Base-by-base conservation (phyloP, 2,797 vertebrate genomes). In the Acanthiza pusilla region DNA sequence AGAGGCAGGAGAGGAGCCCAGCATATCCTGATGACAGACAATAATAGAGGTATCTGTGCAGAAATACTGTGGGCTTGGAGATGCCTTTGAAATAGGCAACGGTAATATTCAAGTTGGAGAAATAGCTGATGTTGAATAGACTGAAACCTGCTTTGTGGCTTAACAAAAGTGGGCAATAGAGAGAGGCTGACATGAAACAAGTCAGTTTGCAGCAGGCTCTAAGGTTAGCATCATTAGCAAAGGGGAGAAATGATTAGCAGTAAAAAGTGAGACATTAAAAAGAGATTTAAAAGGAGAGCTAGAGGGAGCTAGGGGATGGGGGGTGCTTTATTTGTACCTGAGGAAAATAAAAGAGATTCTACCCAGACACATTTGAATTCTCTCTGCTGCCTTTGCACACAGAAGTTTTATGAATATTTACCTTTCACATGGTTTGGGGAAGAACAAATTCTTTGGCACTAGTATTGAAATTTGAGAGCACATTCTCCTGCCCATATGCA, bases 121-220 rank as follows among this genome's bases (percentile, higher is more conserved):
- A 94, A 95, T 34, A 95, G 94, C 85, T 97, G 96, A 70, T 40
- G 60, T 72, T 96, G 91, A 93, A 77, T 84, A 93, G 94, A 93
- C 72, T 86, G 87, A 94, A 96, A 94, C 91, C 91, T 20, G 86
- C 96, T 93, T 92, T 93, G 95, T 91, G 96, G 79, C 91, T 96
- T 96, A 97, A 96, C 91, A 96, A 95, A 97, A 97, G 97, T 96
- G 97, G 97, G 95, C 91, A 94, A 88, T 3, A 70, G 71, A 76
- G 43, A 89, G 78, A 77, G 91, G 93, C 95, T 90, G 96, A 94
- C 85, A 89, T 60, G 79, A 91, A 95, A 96, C 95, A 94, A 94
- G 93, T 91, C 93, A 47, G 89, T 95, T 72, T 70, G 91, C 79
- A 94, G 97, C 95, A 95, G 95, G 96, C 91, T 90, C 88, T 48